A percentile compares a stretch with the other conserved stretches of the same genome.
phyloP scores from a whole-genome alignment of 2,113 vertebrate species.

The Eubucco bourcierii region DNA sequence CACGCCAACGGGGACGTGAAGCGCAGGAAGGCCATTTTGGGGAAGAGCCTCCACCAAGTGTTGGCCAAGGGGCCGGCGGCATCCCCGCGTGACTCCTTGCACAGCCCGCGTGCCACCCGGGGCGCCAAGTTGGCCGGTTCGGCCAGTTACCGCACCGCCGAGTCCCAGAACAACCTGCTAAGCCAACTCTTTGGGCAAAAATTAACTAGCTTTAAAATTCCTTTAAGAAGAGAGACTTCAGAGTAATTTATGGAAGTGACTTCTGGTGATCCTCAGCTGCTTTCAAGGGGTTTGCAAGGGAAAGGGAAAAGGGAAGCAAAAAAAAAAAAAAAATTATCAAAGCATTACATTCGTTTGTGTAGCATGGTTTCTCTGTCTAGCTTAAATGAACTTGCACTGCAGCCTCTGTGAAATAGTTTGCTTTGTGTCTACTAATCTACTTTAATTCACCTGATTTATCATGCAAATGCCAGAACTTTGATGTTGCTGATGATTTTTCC shows the following conservation, averaged over 20 bases:
- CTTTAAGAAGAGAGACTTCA: conserved; percentile 91
- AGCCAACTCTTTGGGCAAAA: conserved; percentile 97
- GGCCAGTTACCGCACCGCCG: conserved; percentile 86
- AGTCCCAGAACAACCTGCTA: conserved; percentile 94
- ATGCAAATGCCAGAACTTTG: conserved; percentile 81
- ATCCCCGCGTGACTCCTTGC: conserved; percentile 78
- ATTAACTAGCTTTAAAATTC: conserved; percentile 98
- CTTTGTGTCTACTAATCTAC: conserved; percentile 83
- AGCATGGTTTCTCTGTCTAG: conserved; percentile 77
- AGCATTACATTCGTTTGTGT: conserved; percentile 73
- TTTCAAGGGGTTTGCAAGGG: conserved; percentile 70
- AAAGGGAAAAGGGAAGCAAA: not conserved
- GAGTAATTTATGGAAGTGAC: conserved; percentile 84
- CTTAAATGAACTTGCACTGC: conserved; percentile 89
- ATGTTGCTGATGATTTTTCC: conserved; percentile 80
- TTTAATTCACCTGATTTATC: conserved; percentile 83
- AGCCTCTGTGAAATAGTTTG: conserved; percentile 83
- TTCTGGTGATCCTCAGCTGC: conserved; percentile 70
- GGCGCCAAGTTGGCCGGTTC: conserved; percentile 76
- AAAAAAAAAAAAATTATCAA: conserved; percentile 58
- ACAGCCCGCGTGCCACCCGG: conserved; percentile 74
- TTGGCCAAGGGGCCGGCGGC: conserved; percentile 80
- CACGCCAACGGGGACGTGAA: conserved; percentile 80
- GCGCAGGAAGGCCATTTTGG: conserved; percentile 80
- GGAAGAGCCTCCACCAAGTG: conserved; percentile 77